Evolutionary conservation across 1,140 invertebrate species (phyloP).

Genomic region (Trachymyrmex cornetzi): DNA sequence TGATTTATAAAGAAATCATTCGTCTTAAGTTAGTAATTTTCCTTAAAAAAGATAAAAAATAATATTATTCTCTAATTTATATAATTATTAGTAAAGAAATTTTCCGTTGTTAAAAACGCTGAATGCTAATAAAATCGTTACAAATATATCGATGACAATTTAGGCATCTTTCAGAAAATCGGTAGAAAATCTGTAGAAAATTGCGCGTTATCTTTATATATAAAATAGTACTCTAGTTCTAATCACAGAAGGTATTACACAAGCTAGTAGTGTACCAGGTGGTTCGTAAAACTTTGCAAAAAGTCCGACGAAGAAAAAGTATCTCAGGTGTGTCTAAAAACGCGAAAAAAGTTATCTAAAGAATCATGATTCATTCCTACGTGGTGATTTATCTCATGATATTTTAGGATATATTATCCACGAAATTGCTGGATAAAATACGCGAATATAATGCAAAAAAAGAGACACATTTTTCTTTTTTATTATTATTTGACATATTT

Average conservation of each 20-base stretch:
- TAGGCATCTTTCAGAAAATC: background rate
- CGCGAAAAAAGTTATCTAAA: slow-evolving; percentile 34
- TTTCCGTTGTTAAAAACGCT: background rate
- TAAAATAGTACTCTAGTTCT: background rate
- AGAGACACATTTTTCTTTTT: background rate
- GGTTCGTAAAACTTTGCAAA: background rate
- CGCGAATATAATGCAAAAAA: background rate
- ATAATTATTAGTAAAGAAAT: background rate
- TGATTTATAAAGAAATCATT: background rate
- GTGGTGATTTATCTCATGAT: slow-evolving; percentile 12
- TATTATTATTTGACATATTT: background rate
- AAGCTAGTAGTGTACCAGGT: background rate
- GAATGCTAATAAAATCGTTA: background rate
- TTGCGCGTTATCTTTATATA: background rate
- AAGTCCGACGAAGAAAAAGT: background rate
- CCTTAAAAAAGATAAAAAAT: background rate
- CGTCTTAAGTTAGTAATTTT: background rate
- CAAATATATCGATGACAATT: background rate
- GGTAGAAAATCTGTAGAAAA: background rate
- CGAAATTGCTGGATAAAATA: background rate
- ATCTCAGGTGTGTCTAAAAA: slow-evolving; percentile 8
- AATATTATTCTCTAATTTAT: background rate
- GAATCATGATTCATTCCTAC: background rate
- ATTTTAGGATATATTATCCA: slow-evolving; percentile 1
- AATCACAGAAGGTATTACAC: background rate